Evolutionary conservation across 2,113 vertebrate genomes (phyloP), one percentile per base, ranked within the genome.

Genomic region (Uria lomvia): DNA sequence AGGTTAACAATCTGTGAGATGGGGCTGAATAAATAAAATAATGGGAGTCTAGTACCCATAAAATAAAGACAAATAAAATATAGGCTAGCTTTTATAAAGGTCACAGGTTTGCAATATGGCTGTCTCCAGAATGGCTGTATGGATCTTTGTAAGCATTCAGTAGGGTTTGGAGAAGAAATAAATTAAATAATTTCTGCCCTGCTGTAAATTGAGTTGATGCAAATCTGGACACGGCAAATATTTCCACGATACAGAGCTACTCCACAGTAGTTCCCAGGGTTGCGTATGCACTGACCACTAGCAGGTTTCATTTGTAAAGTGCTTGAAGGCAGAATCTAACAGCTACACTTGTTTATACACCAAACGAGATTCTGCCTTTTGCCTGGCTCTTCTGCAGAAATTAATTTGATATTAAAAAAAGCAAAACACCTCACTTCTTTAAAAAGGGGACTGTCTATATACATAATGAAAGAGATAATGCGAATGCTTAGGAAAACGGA

Each of bases 51-150:
- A 38, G 45, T 40, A 43, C 29, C 83, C 47, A 81, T 86, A 86
- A 95, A 94, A 83, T 67, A 74, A 92, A 90, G 53, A 53, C 63
- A 89, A 86, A 86, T 77, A 87, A 95, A 91, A 87, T 75, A 85
- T 8, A 77, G 43, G 32, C 12, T 73, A n/a, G 36, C 22, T 97
- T 84, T 89, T 74, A 73, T 23, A 86, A 77, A 91, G 56, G 65
- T 86, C 78, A 59, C 1, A 5, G 52, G 20, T 93, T 86, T 85
- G 34, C 22, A 13, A n/a, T 55, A 80, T 20, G 15, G 30, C 36
- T 12, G 3, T 83, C 30, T 95, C 73, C 40, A 77, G 30, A 92
- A 86, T 1, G 10, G 40, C 38, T 79, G 9, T 3, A 0, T 62
- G 11, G 18, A 45, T 23, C 5, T 82, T 79, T 59, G 20, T 20